Percentiles rank a stretch among this genome's conserved stretches.
These are phyloP conservation scores for Heterotilapia buettikoferi DNA, from an alignment of 2,113 vertebrate species.

Conservation along the genomic window DNA sequence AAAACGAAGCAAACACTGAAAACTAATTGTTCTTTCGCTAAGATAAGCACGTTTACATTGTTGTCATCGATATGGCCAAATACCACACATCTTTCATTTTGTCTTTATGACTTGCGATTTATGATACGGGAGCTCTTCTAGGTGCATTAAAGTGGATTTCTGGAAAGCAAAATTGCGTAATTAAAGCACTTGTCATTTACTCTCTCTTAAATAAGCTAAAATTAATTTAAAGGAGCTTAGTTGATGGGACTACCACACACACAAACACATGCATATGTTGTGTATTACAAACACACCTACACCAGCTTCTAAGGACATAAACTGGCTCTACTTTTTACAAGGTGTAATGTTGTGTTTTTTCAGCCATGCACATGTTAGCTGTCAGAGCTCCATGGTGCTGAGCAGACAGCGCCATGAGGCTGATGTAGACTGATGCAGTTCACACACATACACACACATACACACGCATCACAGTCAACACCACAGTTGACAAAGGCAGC, in stretches of 20 bases:
- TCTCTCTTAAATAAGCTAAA: background rate
- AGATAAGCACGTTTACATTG: background rate
- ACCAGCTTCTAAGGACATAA: background rate
- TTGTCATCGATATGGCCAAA: background rate
- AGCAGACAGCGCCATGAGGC: conserved; percentile 1
- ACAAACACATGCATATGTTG: background rate
- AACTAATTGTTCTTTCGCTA: background rate
- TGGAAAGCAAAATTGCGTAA: background rate
- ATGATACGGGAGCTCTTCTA: background rate
- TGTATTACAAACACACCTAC: background rate
- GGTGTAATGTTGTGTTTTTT: background rate
- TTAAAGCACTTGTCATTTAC: background rate
- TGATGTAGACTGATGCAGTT: background rate
- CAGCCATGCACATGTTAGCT: background rate
- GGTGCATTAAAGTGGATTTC: background rate
- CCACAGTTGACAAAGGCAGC: background rate
- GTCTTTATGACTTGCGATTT: background rate
- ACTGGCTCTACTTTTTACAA: background rate
- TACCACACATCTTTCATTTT: background rate
- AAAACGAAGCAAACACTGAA: background rate
- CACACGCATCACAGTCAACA: background rate
- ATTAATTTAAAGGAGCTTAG: background rate
- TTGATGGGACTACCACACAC: background rate
- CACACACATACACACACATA: background rate
- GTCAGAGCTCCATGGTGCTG: background rate